A percentile compares a stretch with the other conserved stretches of the same genome.
Conservation (phyloP, 2,113 vertebrate species). For the Pelecanoides urinatrix region DNA sequence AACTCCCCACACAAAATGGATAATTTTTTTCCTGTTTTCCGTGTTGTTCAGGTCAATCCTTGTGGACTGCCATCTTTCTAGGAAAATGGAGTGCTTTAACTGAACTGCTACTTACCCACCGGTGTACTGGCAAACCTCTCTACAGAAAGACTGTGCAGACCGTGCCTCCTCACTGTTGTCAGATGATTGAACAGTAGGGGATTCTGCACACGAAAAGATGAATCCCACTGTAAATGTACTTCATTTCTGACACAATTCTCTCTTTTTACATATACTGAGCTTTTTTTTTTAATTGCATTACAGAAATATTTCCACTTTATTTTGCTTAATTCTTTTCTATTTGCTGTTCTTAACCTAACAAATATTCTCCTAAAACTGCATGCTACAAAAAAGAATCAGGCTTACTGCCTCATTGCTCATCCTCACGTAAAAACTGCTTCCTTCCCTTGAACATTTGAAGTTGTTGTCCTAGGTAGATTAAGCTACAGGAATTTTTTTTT, state of each 20-base stretch:
- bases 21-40: not conserved
- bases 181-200: slow-evolving; percentile 57
- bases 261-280: not conserved
- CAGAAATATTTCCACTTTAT: not conserved
- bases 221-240: not conserved
- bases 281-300: not conserved
- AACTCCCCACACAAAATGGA: not conserved
- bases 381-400: not conserved
- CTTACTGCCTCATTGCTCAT: not conserved
- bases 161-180: slow-evolving; percentile 83
- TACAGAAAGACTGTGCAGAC: slow-evolving; percentile 80
- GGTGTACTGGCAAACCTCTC: slow-evolving; percentile 77
- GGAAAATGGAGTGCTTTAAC: rapidly evolving
- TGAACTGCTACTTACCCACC: slow-evolving; percentile 74
- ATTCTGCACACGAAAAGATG: slow-evolving; percentile 70
- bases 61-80: not conserved
- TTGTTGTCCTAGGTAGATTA: not conserved
- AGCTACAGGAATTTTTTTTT: not conserved
- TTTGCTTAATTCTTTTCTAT: not conserved
- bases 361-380: not conserved
- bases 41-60: not conserved
- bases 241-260: not conserved
- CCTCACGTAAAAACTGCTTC: not conserved
- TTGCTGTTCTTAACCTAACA: not conserved
- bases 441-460: not conserved